Base-by-base conservation (phyloP, 2,797 vertebrate species). In the Sebastes kiyomatsui region DNA sequence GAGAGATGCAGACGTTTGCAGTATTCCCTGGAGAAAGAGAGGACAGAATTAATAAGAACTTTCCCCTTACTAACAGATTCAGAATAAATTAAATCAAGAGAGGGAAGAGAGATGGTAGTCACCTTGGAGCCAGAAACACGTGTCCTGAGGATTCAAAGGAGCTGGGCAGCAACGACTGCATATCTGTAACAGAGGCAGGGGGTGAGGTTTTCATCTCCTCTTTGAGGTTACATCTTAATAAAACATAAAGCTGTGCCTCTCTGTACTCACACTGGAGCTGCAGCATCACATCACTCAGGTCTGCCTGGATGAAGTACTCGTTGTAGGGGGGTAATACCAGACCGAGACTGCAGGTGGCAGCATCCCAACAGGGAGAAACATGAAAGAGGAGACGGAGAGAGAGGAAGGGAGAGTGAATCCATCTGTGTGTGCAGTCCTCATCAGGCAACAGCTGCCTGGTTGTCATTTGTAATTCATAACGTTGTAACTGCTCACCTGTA, bases 61-160 rank as follows among this genome's bases (percentile, higher is more conserved):
- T 69, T 56, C 2, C 4, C 7, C 60, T 70, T 30, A 52, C 25
- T 18, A 23, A 56, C 25, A 71, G 55, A 55, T 2, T 42, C 25
- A 76, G 18, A 27, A 68, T 70, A 20, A 72, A 27, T 20, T 18
- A 59, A 71, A 72, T 35, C 5, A 55, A 27, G n/a, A 49, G n/a
- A 25, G 30, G 59, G 23, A 62, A 58, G 23, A 32, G 38, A 83
- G 46, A 55, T 0, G n/a, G 6, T 13, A 35, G 9, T 84, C 95
- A 99, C 98, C 98, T 98, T 79, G 98, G 98, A 90, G 98, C 98
- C 94, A 99, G 96, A 96, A 99, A 99, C 90, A 99, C 97, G 72
- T 99, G 98, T 91, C 98, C 98, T 78, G 97, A 97, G 82, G 97
- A 97, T 92, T 99, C 98, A 95, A 99, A 99, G 83, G 96, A 98